These are phyloP conservation scores for Paralvinella palmiformis DNA, from an alignment of 1,140 invertebrate species.

Conservation along the genomic window DNA sequence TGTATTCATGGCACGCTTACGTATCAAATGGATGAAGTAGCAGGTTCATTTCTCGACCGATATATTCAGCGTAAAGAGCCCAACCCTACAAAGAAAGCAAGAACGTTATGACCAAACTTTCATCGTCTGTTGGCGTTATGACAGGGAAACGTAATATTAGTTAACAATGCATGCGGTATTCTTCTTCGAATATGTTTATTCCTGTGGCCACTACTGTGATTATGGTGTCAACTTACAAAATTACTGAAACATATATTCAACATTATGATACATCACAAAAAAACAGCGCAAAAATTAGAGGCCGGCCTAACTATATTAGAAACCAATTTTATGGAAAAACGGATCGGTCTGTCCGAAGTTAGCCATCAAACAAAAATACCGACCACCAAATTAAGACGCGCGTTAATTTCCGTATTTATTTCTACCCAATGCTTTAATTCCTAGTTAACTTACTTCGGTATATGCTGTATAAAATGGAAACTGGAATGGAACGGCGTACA, in stretches of 20 bases:
- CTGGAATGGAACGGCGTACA: slow-evolving; percentile 9
- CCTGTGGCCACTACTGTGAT: too few relatives aligned
- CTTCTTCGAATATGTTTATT: too few relatives aligned
- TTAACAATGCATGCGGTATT: neutral
- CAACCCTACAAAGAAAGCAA: slow-evolving; percentile 7
- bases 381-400: too few relatives aligned
- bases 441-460: neutral
- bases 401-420: neutral
- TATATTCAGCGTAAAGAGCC: slow-evolving; percentile 9
- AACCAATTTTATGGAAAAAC: too few relatives aligned
- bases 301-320: too few relatives aligned
- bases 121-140: neutral
- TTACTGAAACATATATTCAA: too few relatives aligned
- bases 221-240: neutral
- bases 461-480: slow-evolving; percentile 1
- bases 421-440: neutral
- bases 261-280: too few relatives aligned
- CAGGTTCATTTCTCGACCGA: slow-evolving; percentile 1
- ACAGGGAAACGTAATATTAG: neutral
- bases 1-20: too few relatives aligned
- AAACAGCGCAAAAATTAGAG: too few relatives aligned
- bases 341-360: too few relatives aligned
- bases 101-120: neutral
- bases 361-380: too few relatives aligned
- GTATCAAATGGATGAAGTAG: too few relatives aligned